phyloP scores from a whole-genome alignment of 1,140 invertebrate species.

The Bombus consobrinus region DNA sequence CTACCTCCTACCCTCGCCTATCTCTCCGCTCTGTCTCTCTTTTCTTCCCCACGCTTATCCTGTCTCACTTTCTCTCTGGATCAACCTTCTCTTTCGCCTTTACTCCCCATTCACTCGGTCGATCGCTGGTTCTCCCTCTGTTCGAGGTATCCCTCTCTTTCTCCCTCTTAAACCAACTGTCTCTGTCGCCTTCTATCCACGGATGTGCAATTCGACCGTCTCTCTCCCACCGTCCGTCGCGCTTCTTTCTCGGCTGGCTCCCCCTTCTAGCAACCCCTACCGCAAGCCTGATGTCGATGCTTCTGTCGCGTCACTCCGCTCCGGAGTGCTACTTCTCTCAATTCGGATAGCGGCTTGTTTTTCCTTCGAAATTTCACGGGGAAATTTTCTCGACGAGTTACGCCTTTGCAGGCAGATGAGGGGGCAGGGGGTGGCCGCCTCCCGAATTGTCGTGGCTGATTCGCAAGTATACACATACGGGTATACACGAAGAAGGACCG shows the following conservation, averaged over 20 bases:
- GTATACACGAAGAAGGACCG: not conserved
- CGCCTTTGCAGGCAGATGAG: not conserved
- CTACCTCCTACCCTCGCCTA: slow-evolving; percentile 56
- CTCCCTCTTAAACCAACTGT: slow-evolving; percentile 26
- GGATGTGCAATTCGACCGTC: slow-evolving; percentile 1
- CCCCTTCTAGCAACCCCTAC: slow-evolving; percentile 24
- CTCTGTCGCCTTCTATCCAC: slow-evolving; percentile 24
- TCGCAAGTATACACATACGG: not conserved
- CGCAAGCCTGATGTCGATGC: slow-evolving; percentile 52
- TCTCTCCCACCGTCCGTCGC: slow-evolving; percentile 21
- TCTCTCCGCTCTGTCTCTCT: slow-evolving; percentile 30
- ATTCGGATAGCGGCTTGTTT: slow-evolving; percentile 41
- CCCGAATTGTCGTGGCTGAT: slow-evolving; percentile 9
- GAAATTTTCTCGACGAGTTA: not conserved
- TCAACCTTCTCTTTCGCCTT: slow-evolving; percentile 40
- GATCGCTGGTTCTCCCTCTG: not conserved
- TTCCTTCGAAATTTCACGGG: slow-evolving; percentile 44
- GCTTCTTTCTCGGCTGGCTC: slow-evolving; percentile 1
- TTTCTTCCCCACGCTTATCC: slow-evolving; percentile 1
- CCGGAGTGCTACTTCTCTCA: slow-evolving; percentile 51
- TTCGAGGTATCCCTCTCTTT: not conserved
- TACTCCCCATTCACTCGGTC: not conserved
- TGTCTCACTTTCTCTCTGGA: slow-evolving; percentile 41
- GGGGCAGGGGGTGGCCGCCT: not conserved
- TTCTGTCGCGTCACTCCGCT: slow-evolving; percentile 44